A percentile compares a stretch with the other conserved stretches of the same genome.
Conservation (phyloP, 2,888 invertebrate genomes). For the Calameuta filiformis region DNA sequence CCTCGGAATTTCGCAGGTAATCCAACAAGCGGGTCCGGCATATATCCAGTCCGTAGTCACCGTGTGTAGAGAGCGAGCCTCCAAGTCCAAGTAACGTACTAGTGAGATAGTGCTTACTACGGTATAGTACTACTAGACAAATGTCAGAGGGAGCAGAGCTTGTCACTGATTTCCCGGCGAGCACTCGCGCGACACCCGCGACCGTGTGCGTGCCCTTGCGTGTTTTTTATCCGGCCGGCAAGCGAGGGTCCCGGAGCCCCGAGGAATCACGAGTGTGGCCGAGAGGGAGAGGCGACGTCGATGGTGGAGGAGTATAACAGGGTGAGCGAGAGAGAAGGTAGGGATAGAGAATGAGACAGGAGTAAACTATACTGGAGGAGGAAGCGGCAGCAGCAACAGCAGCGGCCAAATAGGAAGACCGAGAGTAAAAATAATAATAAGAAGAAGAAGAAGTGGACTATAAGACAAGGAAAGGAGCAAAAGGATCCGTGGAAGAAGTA, state of each 20-base stretch:
- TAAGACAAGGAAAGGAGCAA: slow-evolving; percentile 30
- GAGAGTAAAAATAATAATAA: slow-evolving; percentile 27
- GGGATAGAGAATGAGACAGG: background rate
- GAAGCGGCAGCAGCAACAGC: background rate
- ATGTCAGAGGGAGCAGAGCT: background rate
- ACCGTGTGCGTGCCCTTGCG: background rate
- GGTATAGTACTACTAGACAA: background rate
- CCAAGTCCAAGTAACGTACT: background rate
- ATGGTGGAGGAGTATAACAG: background rate
- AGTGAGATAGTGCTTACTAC: background rate
- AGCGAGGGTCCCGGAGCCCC: background rate
- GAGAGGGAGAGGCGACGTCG: slow-evolving; percentile 11
- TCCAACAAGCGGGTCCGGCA: background rate
- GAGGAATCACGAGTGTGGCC: background rate
- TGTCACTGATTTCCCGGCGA: background rate
- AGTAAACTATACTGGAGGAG: background rate
- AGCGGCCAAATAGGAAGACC: slow-evolving; percentile 19
- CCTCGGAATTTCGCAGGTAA: background rate
- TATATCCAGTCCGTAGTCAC: background rate
- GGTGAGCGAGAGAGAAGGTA: background rate
- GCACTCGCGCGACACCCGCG: background rate
- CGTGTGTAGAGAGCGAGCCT: background rate
- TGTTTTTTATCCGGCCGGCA: background rate
- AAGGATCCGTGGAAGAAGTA: slow-evolving; percentile 13
- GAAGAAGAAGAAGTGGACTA: slow-evolving; percentile 10